A percentile compares a stretch with the other conserved stretches of the same genome.
These are phyloP conservation scores for Athripsodes cinereus DNA, from an alignment of 2,888 invertebrate species.

Conservation along the genomic window DNA sequence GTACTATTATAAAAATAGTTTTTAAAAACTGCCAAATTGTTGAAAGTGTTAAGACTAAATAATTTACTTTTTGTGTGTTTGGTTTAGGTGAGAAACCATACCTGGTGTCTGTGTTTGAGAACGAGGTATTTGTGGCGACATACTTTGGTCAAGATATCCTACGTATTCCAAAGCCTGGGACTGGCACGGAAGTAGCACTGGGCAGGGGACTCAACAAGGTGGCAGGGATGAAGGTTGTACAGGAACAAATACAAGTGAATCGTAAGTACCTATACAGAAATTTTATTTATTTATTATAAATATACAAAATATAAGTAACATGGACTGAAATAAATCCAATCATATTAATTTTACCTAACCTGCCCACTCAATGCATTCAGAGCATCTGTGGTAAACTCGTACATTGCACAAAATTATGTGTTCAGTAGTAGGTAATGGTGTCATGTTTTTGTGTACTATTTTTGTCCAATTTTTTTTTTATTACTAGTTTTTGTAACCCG, in stretches of 20 bases:
- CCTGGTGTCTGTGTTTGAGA: constrained; percentile 69
- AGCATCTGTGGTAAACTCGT: too few relatives aligned
- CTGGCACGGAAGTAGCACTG: constrained; percentile 45
- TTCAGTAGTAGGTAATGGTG: too few relatives aligned
- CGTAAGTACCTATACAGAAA: too few relatives aligned
- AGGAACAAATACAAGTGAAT: constrained; percentile 56
- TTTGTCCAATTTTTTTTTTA: too few relatives aligned
- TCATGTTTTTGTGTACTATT: too few relatives aligned
- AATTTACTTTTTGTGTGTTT: not conserved
- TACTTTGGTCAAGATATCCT: constrained; percentile 57
- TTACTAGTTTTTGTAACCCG: too few relatives aligned
- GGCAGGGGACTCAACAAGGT: constrained; percentile 51
- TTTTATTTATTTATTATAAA: too few relatives aligned
- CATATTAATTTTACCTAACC: too few relatives aligned
- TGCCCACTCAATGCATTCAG: too few relatives aligned
- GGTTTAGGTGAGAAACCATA: constrained; percentile 54
- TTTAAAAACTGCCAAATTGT: not conserved
- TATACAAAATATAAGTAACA: too few relatives aligned
- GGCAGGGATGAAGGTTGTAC: constrained; percentile 61
- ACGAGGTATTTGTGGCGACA: constrained; percentile 60
- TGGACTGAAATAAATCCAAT: too few relatives aligned
- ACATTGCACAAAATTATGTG: too few relatives aligned
- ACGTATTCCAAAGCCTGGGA: constrained; percentile 61
- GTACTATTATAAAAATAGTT: not conserved
- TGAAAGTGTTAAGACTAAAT: not conserved